phyloP scores from a whole-genome alignment of 2,888 invertebrate genomes.

The Folsomia manolachei region DNA sequence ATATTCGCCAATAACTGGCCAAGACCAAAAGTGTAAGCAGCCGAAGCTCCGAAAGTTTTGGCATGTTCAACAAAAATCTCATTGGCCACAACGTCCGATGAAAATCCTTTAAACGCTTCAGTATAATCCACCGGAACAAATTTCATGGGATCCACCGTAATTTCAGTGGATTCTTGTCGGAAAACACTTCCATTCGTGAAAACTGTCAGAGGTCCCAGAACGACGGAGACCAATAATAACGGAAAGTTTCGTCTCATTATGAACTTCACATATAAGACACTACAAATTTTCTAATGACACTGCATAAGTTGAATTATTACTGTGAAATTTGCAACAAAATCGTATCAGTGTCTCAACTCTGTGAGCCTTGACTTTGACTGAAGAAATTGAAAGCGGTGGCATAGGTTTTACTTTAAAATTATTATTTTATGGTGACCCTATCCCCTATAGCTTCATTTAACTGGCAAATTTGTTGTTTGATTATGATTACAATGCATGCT shows the following conservation, averaged over 20 bases:
- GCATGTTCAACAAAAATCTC: constrained; percentile 38
- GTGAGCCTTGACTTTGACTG: constrained; percentile 12
- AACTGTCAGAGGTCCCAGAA: not conserved
- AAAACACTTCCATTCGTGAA: not conserved
- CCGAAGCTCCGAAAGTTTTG: constrained; percentile 38
- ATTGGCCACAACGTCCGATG: constrained; percentile 39
- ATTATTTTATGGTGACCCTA: not conserved
- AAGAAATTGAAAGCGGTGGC: constrained; percentile 17
- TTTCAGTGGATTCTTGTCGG: not conserved
- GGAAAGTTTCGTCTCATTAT: too few species aligned
- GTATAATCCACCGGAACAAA: constrained; percentile 37
- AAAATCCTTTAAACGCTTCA: constrained; percentile 38
- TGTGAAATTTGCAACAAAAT: not conserved
- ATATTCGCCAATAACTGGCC: constrained; percentile 35
- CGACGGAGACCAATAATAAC: not conserved
- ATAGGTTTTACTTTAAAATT: not conserved
- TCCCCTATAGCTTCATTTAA: not conserved
- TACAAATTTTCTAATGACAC: too few species aligned
- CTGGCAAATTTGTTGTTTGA: not conserved
- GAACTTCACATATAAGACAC: too few species aligned
- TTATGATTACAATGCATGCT: not conserved
- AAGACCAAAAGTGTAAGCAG: constrained; percentile 42
- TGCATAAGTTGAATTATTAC: too few species aligned
- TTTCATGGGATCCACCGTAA: constrained; percentile 26
- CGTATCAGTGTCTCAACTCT: too few species aligned